Evolutionary conservation across 2,797 vertebrate species (phyloP).

Genomic region (Tiaroga cobitis): DNA sequence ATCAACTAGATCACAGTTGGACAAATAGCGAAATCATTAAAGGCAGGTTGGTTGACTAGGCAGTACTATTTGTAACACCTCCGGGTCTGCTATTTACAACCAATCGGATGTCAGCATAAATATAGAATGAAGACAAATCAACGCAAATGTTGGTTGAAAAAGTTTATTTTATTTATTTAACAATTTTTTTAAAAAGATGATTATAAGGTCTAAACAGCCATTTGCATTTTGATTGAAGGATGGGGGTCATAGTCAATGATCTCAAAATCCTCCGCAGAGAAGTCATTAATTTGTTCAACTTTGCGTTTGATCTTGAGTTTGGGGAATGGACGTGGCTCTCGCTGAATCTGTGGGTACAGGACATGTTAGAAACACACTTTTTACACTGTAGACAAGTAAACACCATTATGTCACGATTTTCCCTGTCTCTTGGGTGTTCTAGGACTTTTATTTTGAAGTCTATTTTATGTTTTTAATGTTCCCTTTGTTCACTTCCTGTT

Average conservation of each 20-base stretch:
- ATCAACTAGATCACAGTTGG: too few relatives aligned
- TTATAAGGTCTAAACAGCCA: slow-evolving; percentile 84
- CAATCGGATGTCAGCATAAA: too few relatives aligned
- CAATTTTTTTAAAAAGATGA: neutral
- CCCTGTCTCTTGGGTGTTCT: neutral
- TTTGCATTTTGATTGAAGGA: slow-evolving; percentile 94
- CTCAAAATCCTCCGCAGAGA: slow-evolving; percentile 89
- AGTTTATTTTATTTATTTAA: neutral
- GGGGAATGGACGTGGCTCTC: slow-evolving; percentile 91
- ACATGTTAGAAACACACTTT: neutral
- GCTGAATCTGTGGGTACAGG: slow-evolving; percentile 82
- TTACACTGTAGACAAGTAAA: neutral
- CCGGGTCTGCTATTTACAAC: too few relatives aligned
- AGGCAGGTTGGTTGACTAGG: too few relatives aligned
- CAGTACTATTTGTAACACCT: too few relatives aligned
- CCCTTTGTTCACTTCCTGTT: neutral
- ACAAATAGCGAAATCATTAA: too few relatives aligned
- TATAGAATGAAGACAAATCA: neutral
- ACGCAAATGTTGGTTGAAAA: neutral
- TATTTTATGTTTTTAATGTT: neutral
- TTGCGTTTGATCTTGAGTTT: slow-evolving; percentile 88
- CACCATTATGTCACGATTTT: neutral
- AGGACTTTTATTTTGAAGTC: neutral
- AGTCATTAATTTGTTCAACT: slow-evolving; percentile 87
- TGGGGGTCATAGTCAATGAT: slow-evolving; percentile 91